phyloP scores from a whole-genome alignment of 2,888 invertebrate genomes.

The Rhingia campestris region DNA sequence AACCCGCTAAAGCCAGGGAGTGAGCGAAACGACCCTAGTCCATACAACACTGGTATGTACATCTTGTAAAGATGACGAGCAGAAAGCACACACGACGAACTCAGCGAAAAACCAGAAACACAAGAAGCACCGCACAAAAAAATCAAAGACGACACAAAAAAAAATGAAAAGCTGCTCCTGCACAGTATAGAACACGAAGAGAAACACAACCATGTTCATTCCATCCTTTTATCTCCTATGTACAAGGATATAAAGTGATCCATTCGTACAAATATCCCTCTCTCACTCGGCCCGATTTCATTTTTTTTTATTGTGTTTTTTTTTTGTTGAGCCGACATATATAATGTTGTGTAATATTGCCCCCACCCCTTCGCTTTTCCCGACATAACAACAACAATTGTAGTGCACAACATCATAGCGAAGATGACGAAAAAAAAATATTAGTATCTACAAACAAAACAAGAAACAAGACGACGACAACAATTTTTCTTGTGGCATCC shows the following conservation, averaged over 20 bases:
- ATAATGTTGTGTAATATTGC: slow-evolving; percentile 74
- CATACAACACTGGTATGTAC: slow-evolving; percentile 69
- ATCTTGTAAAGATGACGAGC: slow-evolving; percentile 73
- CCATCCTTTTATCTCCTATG: slow-evolving; percentile 74
- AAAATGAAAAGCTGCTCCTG: slow-evolving; percentile 56
- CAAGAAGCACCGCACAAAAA: slow-evolving; percentile 71
- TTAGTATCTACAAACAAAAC: slow-evolving; percentile 65
- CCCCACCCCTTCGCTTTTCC: slow-evolving; percentile 53
- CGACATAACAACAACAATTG: slow-evolving; percentile 42
- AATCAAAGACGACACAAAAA: slow-evolving; percentile 56
- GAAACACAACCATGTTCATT: slow-evolving; percentile 74
- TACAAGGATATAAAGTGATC: slow-evolving; percentile 74
- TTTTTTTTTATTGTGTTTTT: slow-evolving; percentile 49
- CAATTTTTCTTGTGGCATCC: slow-evolving; percentile 75
- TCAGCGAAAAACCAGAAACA: slow-evolving; percentile 67
- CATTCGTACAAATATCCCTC: slow-evolving; percentile 70
- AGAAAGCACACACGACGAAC: slow-evolving; percentile 69
- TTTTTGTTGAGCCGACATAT: slow-evolving; percentile 48
- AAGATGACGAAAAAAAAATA: slow-evolving; percentile 24
- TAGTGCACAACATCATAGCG: slow-evolving; percentile 1
- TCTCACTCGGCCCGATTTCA: slow-evolving; percentile 57
- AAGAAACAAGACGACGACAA: slow-evolving; percentile 76
- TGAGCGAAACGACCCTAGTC: slow-evolving; percentile 74
- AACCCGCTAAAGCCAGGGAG: slow-evolving; percentile 62
- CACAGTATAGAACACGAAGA: slow-evolving; percentile 65